Base-by-base conservation (phyloP, 2,797 vertebrate species). In the Linurgus olivaceus region DNA sequence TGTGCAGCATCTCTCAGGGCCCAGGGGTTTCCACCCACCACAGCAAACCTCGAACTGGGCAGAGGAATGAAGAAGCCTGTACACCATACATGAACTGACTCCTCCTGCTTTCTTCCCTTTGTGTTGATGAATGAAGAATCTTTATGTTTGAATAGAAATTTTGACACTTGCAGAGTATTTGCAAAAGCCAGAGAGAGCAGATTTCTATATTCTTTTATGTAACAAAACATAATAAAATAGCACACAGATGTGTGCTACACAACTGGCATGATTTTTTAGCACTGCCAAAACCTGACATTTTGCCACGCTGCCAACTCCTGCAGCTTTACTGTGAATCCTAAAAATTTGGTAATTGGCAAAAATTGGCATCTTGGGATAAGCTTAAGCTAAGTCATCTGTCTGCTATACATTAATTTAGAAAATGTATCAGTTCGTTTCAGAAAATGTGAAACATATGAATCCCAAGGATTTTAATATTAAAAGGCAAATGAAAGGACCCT, bases 31-130 rank as follows among this genome's bases (percentile, higher is more conserved):
- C 68, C 48, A 52, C 26, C 72, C 31, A 55, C 25, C 24, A 44
- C 42, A 44, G 31, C 26, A 78, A 86, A 62, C n/a, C 20, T 72
- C 62, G 20, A 14, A 58, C 5, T 78, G 33, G 19, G 58, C 57
- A 86, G 23, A 83, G 38, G 31, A 81, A 72, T 38, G 35, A 71
- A 63, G 80, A 83, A 71, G 15, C 26, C 35, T 42, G 15, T 17
- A 54, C 3, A 54, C 18, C 23, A 54, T 0, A 6, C 42, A 84
- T 0, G 0, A 93, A 88, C 37, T 71, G 40, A 50, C 8, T 80
- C 37, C 52, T 80, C 52, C 65, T 61, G 17, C 54, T 57, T 83
- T 80, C 31, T 72, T 88, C 50, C 50, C 12, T 5, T 20, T 66
- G 35, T 40, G 28, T 1, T 45, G 65, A 84, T 13, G 57, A 77